Evolutionary conservation across 92 coral and sea anemone genomes (phyloP).

Genomic region (Phenganax marumi): DNA sequence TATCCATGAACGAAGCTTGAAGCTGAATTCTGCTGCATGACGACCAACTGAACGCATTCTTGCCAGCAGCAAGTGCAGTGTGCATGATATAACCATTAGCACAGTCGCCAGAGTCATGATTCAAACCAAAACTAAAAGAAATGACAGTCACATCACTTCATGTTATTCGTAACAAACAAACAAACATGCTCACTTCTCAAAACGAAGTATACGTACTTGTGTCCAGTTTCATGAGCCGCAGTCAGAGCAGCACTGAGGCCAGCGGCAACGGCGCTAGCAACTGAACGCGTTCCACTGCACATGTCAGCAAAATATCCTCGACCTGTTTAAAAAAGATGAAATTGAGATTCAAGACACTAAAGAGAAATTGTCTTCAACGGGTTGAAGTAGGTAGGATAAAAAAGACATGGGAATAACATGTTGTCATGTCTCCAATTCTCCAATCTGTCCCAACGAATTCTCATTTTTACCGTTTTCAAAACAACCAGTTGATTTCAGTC

Average conservation of each 20-base stretch:
- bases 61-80: conserved; percentile 56
- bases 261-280: conserved; percentile 62
- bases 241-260: conserved; percentile 72
- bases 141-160: not conserved
- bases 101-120: conserved; percentile 69
- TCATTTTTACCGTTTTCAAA: conserved; percentile 55
- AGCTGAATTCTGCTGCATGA: conserved; percentile 56
- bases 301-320: conserved; percentile 64
- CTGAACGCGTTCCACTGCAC: conserved; percentile 58
- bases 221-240: conserved; percentile 85
- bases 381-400: too few species aligned
- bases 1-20: conserved; percentile 19
- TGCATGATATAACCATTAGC: conserved; percentile 70
- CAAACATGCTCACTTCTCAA: not conserved
- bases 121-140: conserved; percentile 59
- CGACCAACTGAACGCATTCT: conserved; percentile 77
- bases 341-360: too few species aligned
- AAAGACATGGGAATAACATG: not conserved
- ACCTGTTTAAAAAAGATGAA: conserved; percentile 28
- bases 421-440: not conserved
- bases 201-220: conserved; percentile 67
- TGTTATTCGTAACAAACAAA: not conserved
- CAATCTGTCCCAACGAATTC: not conserved
- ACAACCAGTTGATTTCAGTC: conserved; percentile 51
- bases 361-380: too few species aligned